Evolutionary conservation across 1,140 invertebrate species (phyloP).

Genomic region (Nomia melanderi): DNA sequence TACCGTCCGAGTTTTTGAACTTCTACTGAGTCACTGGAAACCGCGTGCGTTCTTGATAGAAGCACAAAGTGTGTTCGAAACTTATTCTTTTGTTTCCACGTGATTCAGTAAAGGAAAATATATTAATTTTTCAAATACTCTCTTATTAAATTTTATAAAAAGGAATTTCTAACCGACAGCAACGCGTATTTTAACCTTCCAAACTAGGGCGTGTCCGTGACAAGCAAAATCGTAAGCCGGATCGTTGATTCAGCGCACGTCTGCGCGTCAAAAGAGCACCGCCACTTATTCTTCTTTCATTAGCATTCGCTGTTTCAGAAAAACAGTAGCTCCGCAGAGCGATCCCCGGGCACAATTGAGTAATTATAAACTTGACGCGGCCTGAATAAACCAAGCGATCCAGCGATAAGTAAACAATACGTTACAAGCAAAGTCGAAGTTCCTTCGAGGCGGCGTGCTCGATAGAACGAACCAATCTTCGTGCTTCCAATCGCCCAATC

Average conservation of each 20-base stretch:
- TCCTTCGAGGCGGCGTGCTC: neutral
- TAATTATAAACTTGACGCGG: conserved; percentile 36
- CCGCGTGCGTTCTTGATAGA: too few species aligned
- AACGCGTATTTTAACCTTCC: too few species aligned
- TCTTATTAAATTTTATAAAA: too few species aligned
- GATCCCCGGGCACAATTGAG: neutral
- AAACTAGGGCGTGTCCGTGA: too few species aligned
- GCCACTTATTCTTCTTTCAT: neutral
- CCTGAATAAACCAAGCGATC: conserved; percentile 10
- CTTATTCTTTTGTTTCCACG: too few species aligned
- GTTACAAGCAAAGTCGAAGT: conserved; percentile 10
- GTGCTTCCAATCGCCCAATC: conserved; percentile 43
- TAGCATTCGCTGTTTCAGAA: neutral
- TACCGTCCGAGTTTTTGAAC: too few species aligned
- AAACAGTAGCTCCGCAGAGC: neutral
- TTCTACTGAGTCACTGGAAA: too few species aligned
- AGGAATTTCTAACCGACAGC: too few species aligned
- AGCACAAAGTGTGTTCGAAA: too few species aligned
- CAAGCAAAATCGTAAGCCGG: too few species aligned
- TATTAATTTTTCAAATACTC: too few species aligned
- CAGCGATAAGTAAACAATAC: conserved; percentile 24
- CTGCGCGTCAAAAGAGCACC: neutral
- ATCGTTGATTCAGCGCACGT: neutral
- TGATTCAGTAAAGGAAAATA: too few species aligned
- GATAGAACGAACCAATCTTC: conserved; percentile 45